phyloP scores from a whole-genome alignment of 2,888 invertebrate genomes.

The Diarsia dahlii region DNA sequence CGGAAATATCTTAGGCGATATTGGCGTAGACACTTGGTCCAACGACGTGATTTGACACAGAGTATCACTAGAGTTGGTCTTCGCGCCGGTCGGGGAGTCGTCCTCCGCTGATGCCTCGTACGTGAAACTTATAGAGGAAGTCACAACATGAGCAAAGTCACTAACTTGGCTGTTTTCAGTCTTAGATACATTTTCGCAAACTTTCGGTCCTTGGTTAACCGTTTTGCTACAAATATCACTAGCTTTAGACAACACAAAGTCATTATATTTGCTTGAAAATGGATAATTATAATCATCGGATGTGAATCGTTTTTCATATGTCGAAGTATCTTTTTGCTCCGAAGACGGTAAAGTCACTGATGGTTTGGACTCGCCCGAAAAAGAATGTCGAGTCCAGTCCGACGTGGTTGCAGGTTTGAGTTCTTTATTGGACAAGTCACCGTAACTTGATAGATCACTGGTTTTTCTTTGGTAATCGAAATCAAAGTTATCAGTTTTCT shows the following conservation, averaged over 20 bases:
- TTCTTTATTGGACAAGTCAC: slow-evolving; percentile 70
- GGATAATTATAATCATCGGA: slow-evolving; percentile 84
- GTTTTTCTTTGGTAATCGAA: slow-evolving; percentile 75
- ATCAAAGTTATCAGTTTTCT: slow-evolving; percentile 73
- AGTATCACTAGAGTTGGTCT: slow-evolving; percentile 90
- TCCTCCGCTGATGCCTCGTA: slow-evolving; percentile 88
- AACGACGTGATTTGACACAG: slow-evolving; percentile 89
- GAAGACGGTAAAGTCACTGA: slow-evolving; percentile 81
- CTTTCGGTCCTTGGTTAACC: slow-evolving; percentile 82
- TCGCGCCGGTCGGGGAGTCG: slow-evolving; percentile 86
- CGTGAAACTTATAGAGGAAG: slow-evolving; percentile 89
- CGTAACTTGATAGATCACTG: slow-evolving; percentile 70
- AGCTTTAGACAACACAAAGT: slow-evolving; percentile 83
- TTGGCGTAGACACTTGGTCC: slow-evolving; percentile 89
- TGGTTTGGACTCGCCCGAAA: slow-evolving; percentile 83
- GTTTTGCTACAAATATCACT: slow-evolving; percentile 86
- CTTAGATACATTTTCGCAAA: slow-evolving; percentile 84
- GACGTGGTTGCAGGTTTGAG: slow-evolving; percentile 71
- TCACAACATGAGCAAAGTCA: slow-evolving; percentile 88
- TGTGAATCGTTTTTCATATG: slow-evolving; percentile 78
- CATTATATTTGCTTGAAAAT: slow-evolving; percentile 85
- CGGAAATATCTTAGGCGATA: slow-evolving; percentile 90
- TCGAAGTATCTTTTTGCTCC: slow-evolving; percentile 80
- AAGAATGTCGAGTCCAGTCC: slow-evolving; percentile 83
- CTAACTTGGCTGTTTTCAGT: slow-evolving; percentile 89